Evolutionary conservation across 2,113 vertebrate genomes (phyloP).

Genomic region (Leucoraja erinaceus): DNA sequence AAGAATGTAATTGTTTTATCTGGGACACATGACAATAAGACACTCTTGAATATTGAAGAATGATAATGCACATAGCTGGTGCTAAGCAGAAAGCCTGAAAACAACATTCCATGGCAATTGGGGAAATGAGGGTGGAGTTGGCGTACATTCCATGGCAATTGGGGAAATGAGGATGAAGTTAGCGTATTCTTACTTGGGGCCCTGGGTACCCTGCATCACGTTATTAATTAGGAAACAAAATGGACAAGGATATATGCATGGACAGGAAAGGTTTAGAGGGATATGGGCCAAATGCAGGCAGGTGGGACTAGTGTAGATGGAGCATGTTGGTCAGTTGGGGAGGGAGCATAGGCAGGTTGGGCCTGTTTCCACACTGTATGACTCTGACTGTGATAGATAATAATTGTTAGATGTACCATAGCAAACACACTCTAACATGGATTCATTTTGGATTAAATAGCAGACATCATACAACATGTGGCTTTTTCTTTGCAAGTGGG

Average conservation of each 20-base stretch:
- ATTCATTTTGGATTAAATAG: not conserved
- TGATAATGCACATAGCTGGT: not conserved
- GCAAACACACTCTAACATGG: not conserved
- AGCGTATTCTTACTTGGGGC: not conserved
- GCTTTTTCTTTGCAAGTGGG: not conserved
- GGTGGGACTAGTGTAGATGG: too few species aligned
- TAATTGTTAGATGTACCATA: too few species aligned
- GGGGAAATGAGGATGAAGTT: not conserved
- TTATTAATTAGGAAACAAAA: not conserved
- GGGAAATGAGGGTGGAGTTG: not conserved
- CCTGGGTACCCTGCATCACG: not conserved
- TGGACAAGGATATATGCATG: too few species aligned
- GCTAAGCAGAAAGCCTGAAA: not conserved
- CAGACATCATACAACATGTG: not conserved
- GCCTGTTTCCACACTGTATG: too few species aligned
- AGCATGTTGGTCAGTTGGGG: too few species aligned
- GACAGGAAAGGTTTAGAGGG: too few species aligned
- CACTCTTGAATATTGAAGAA: too few species aligned
- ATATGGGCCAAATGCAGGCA: too few species aligned
- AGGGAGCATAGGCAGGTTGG: too few species aligned
- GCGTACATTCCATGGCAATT: not conserved
- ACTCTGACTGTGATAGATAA: too few species aligned
- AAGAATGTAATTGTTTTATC: too few species aligned
- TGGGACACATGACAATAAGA: too few species aligned
- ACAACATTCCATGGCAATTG: not conserved